phyloP scores from a whole-genome alignment of 1,140 invertebrate genomes.

The Ylistrum balloti region DNA sequence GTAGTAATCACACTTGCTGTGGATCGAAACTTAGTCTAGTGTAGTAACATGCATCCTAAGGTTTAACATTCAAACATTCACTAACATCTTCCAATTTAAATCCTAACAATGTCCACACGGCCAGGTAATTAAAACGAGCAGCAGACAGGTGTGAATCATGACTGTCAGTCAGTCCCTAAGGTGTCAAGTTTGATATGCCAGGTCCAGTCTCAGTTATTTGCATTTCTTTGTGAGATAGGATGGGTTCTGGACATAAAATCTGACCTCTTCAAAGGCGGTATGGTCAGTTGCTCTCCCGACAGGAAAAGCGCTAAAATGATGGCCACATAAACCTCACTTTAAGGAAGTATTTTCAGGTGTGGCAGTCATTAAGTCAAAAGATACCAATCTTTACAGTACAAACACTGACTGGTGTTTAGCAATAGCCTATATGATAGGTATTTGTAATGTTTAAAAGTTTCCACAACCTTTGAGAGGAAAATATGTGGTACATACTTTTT shows the following conservation, averaged over 20 bases:
- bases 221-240: constrained; percentile 38
- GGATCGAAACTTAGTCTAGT: not conserved
- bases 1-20: not conserved
- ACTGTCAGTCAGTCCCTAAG: not conserved
- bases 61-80: constrained; percentile 19
- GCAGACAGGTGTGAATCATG: constrained; percentile 12
- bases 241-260: constrained; percentile 17
- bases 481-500: not conserved
- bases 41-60: constrained; percentile 8
- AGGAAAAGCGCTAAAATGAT: constrained; percentile 16
- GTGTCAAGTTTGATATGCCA: not conserved
- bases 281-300: constrained; percentile 20
- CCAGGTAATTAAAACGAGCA: constrained; percentile 17
- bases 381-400: not conserved
- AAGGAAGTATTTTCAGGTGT: constrained; percentile 21
- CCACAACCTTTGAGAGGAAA: not conserved
- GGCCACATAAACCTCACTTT: not conserved
- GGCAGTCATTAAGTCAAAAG: not conserved
- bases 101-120: constrained; percentile 13
- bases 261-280: constrained; percentile 15
- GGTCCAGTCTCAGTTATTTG: not conserved
- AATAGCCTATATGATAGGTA: not conserved
- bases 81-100: not conserved
- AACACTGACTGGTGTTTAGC: not conserved
- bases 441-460: not conserved